Conservation (phyloP, 2,797 vertebrate genomes). For the Esox masquinongy region DNA sequence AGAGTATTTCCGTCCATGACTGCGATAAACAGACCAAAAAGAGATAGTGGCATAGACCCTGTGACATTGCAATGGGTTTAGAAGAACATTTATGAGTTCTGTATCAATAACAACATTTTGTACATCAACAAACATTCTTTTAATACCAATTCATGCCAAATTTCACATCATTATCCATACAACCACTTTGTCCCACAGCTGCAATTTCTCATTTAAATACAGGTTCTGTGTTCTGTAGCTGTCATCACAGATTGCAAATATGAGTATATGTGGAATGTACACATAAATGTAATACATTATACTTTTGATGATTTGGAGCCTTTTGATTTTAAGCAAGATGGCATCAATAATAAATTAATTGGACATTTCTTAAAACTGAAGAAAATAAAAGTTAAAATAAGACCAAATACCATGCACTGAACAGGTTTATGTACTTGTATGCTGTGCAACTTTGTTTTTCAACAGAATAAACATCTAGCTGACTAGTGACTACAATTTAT, state of each 20-base stretch:
- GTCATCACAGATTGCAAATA: not conserved
- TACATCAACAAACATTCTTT: not conserved
- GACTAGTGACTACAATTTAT: not conserved
- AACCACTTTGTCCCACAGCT: not conserved
- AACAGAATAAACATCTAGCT: not conserved
- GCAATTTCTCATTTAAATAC: not conserved
- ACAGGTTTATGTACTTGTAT: not conserved
- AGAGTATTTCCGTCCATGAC: conserved; percentile 24
- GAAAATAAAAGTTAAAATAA: not conserved
- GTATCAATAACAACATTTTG: not conserved
- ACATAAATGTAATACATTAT: not conserved
- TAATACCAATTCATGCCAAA: not conserved
- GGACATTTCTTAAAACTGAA: not conserved
- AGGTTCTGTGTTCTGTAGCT: not conserved
- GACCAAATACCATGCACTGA: not conserved
- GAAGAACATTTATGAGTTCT: not conserved
- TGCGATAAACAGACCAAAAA: conserved; percentile 25
- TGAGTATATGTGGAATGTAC: conserved; percentile 2
- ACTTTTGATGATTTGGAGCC: not conserved
- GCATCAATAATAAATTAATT: not conserved
- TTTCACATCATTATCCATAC: not conserved
- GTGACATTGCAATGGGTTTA: not conserved
- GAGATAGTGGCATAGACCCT: not conserved
- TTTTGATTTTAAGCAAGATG: not conserved
- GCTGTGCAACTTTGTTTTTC: conserved; percentile 3